phyloP scores from a whole-genome alignment of 2,113 vertebrate genomes.

The Laticauda colubrina region DNA sequence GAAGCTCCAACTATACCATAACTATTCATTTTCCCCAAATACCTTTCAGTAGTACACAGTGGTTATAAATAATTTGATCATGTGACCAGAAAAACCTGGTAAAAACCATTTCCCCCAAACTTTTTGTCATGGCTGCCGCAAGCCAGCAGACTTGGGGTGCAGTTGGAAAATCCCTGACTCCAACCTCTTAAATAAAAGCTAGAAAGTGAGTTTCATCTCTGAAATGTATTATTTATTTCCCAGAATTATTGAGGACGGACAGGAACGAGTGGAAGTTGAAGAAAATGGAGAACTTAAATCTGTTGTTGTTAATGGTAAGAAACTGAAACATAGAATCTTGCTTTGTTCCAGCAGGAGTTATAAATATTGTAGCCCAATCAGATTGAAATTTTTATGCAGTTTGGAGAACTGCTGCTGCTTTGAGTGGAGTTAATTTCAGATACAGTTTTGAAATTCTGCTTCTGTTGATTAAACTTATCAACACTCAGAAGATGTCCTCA shows the following conservation, averaged over 20 bases:
- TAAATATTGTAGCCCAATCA: not conserved
- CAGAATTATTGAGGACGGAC: slow-evolving; percentile 67
- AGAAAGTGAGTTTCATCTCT: not conserved
- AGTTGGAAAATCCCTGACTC: not conserved
- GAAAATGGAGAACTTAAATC: slow-evolving; percentile 71
- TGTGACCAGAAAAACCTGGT: not conserved
- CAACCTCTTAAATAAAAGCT: not conserved
- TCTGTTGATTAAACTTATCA: not conserved
- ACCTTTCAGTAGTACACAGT: not conserved
- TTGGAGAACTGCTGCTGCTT: not conserved
- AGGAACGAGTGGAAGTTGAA: slow-evolving; percentile 70
- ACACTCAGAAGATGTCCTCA: not conserved
- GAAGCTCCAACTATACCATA: not conserved
- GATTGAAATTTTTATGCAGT: not conserved
- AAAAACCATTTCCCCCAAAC: not conserved
- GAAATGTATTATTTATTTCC: not conserved
- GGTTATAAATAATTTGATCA: not conserved
- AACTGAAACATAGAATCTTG: not conserved
- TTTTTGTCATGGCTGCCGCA: not conserved
- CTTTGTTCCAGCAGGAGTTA: not conserved
- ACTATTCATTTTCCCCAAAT: not conserved
- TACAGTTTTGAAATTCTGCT: not conserved
- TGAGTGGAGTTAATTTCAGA: not conserved
- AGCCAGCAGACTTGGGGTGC: not conserved
- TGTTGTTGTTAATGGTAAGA: slow-evolving; percentile 70